phyloP scores from a whole-genome alignment of 2,113 vertebrate species.

The Leucopternis melanops region DNA sequence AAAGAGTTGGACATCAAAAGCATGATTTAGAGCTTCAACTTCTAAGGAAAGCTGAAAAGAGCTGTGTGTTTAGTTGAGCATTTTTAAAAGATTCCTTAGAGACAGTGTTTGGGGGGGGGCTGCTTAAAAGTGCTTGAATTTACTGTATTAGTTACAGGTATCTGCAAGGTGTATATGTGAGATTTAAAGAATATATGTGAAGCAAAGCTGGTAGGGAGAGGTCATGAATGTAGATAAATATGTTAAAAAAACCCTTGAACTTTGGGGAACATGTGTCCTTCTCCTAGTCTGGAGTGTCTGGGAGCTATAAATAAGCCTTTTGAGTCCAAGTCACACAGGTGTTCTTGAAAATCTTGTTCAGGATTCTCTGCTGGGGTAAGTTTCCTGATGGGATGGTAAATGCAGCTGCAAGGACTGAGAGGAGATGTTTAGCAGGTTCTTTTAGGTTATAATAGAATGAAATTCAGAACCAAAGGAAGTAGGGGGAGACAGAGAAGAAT shows the following conservation, averaged over 20 bases:
- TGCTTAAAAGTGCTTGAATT: background rate
- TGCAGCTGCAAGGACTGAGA: background rate
- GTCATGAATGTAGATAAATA: background rate
- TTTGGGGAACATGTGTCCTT: background rate
- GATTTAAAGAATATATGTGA: background rate
- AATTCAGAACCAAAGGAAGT: background rate
- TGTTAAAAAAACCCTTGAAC: background rate
- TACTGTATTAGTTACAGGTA: background rate
- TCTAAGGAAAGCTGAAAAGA: background rate
- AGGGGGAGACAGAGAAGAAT: background rate
- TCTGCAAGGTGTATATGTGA: background rate
- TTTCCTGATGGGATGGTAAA: background rate
- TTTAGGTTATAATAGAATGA: background rate
- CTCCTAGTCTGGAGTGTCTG: background rate
- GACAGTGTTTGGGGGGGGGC: background rate
- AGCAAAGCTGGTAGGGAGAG: background rate
- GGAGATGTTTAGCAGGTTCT: background rate
- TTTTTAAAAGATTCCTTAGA: background rate
- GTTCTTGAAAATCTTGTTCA: background rate
- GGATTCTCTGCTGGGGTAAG: background rate
- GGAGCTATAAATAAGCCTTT: background rate
- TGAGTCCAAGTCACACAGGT: background rate
- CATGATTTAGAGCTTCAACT: background rate
- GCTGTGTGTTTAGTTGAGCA: background rate
- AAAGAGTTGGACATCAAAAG: background rate